Conservation (phyloP, 2,797 vertebrate species). For the Pelochelys cantorii region DNA sequence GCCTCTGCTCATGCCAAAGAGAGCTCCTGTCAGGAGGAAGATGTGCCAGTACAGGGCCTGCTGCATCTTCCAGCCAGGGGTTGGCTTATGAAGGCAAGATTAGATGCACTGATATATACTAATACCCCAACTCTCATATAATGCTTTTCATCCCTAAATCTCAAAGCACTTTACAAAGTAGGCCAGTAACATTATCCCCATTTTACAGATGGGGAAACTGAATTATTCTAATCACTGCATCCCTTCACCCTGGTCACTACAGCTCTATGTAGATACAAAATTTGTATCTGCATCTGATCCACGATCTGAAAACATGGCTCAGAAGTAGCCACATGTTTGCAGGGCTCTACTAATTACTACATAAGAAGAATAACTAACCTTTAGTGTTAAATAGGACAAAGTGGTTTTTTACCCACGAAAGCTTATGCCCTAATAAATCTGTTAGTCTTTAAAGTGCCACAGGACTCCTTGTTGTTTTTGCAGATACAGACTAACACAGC, state of each 20-base stretch:
- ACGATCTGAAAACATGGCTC: too few species aligned
- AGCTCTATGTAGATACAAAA: too few species aligned
- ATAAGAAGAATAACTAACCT: neutral
- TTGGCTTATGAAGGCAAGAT: neutral
- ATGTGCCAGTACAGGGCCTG: neutral
- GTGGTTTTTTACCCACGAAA: too few species aligned
- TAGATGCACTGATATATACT: neutral
- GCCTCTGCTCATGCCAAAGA: neutral
- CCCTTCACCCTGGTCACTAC: neutral
- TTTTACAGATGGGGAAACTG: neutral
- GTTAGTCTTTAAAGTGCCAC: too few species aligned
- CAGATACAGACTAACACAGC: too few species aligned
- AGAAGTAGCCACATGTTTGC: too few species aligned
- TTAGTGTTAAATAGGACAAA: neutral
- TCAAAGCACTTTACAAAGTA: neutral
- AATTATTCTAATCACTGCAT: neutral
- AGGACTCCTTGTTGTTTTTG: too few species aligned
- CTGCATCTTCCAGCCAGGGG: rapidly evolving
- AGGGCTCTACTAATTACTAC: neutral
- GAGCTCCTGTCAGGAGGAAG: neutral
- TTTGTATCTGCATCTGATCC: too few species aligned
- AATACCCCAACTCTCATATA: neutral
- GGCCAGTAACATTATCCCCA: too few species aligned
- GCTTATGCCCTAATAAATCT: too few species aligned
- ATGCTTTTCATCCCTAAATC: neutral